Percentiles rank a stretch among this genome's conserved stretches.
These are phyloP conservation scores for Acanthaster planci DNA, from an alignment of 35 echinoderm and acorn worm genomes.

Conservation along the genomic window DNA sequence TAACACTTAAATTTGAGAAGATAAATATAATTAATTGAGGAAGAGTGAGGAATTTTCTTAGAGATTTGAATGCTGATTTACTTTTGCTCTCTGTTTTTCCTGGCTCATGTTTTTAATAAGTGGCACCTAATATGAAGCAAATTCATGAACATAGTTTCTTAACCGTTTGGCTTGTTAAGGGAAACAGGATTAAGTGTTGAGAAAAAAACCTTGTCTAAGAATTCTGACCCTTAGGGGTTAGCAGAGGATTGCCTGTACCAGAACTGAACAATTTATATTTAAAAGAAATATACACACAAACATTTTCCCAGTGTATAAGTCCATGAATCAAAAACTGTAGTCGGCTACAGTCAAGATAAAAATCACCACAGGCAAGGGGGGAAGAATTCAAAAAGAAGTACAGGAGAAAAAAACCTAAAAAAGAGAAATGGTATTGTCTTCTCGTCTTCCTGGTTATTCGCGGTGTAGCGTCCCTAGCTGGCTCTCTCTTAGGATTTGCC, in stretches of 20 bases:
- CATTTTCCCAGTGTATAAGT: neutral
- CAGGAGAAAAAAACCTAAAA: too few species aligned
- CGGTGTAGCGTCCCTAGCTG: neutral
- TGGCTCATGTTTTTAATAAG: too few species aligned
- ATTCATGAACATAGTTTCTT: too few species aligned
- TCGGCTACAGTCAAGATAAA: slow-evolving; percentile 11
- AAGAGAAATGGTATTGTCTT: neutral
- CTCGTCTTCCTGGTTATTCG: neutral
- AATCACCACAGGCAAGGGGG: neutral
- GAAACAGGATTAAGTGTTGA: too few species aligned
- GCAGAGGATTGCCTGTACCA: neutral
- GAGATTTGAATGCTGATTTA: too few species aligned
- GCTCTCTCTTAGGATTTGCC: neutral
- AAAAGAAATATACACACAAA: slow-evolving; percentile 8
- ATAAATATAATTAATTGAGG: too few species aligned
- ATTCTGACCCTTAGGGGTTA: neutral
- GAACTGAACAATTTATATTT: slow-evolving; percentile 12
- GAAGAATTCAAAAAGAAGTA: neutral
- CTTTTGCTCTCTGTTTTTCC: too few species aligned
- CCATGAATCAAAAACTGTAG: slow-evolving; percentile 17
- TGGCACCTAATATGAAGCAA: too few species aligned
- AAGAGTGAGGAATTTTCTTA: too few species aligned
- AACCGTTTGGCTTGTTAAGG: too few species aligned
- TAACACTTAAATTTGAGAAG: too few species aligned
- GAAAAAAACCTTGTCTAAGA: neutral